Base-by-base conservation (phyloP, 2,797 vertebrate species). In the Poecilia wingei region DNA sequence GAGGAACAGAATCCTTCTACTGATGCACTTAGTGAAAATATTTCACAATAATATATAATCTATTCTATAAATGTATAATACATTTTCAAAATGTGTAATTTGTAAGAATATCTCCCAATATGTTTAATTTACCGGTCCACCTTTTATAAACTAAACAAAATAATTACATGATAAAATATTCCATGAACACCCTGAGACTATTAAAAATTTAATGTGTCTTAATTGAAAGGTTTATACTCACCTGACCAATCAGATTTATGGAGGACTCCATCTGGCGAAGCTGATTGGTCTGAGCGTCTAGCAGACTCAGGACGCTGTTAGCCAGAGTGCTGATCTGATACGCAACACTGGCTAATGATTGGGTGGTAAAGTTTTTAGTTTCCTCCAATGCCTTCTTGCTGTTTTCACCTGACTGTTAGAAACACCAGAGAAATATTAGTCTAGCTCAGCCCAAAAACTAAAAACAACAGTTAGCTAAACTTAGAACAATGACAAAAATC, bases 291-390 rank as follows among this genome's bases (percentile, higher is more conserved):
- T 98, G 97, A n/a, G 97, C 95, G 1, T 97, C 97, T 25, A 98
- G 88, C 85, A 97, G 94, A 36, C 90, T 93, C 39, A 98, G 92
- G 4, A 97, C 93, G 3, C 94, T 92, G 0, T 28, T 88, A 2
- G 97, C 97, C 92, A 98, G 75, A 25, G 89, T 94, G 93, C 92
- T 96, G 83, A 98, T 95, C 93, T 98, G 97, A 83, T 96, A 98
- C 1, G 96, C 95, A 5, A 98, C 96, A 0, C 97, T 98, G 81
- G 97, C 97, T 93, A 98, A 90, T 6, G 98, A 97, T 82, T 98
- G 98, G 2, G 96, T 94, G 72, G 97, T 94, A 78, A 97, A 96
- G 1, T 95, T 94, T 94, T 97, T 98, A 4, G 98, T 98, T 93
- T 97, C 96, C 86, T 98, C 96, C 84, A 99, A 18, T 0, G 91